Percentiles rank a stretch among this genome's conserved stretches.
These are phyloP conservation scores for Serripes groenlandicus DNA, from an alignment of 2,888 invertebrate species.

Conservation along the genomic window DNA sequence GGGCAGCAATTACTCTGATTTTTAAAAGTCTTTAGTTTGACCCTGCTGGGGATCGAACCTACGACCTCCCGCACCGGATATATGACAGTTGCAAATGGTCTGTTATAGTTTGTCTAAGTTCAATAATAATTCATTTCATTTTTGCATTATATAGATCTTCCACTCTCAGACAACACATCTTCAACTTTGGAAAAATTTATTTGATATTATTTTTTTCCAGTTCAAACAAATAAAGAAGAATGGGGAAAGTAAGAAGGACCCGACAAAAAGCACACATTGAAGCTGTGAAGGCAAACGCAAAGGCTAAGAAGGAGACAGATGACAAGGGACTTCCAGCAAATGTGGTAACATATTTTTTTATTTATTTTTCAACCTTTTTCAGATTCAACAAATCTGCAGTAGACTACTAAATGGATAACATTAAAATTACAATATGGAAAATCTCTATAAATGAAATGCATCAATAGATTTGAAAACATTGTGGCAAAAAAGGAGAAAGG, in stretches of 20 bases:
- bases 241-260: slow-evolving; percentile 77
- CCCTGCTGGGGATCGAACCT: too few species aligned
- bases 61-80: too few species aligned
- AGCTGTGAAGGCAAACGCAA: slow-evolving; percentile 62
- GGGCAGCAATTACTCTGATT: too few species aligned
- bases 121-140: too few species aligned
- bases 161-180: not conserved
- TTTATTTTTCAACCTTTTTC: not conserved
- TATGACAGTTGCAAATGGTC: too few species aligned
- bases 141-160: not conserved
- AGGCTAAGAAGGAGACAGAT: not conserved
- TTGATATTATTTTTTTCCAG: not conserved
- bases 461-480: not conserved
- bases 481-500: not conserved
- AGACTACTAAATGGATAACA: too few species aligned
- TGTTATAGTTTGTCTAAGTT: too few species aligned
- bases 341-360: not conserved
- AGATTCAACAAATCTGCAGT: too few species aligned
- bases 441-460: not conserved
- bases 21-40: too few species aligned
- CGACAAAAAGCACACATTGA: slow-evolving; percentile 73
- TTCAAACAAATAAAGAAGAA: slow-evolving; percentile 27
- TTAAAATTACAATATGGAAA: not conserved
- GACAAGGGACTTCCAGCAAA: not conserved
- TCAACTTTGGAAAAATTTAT: not conserved